These are phyloP conservation scores for Cephus pygmeus DNA, from an alignment of 2,888 invertebrate species.

Conservation along the genomic window DNA sequence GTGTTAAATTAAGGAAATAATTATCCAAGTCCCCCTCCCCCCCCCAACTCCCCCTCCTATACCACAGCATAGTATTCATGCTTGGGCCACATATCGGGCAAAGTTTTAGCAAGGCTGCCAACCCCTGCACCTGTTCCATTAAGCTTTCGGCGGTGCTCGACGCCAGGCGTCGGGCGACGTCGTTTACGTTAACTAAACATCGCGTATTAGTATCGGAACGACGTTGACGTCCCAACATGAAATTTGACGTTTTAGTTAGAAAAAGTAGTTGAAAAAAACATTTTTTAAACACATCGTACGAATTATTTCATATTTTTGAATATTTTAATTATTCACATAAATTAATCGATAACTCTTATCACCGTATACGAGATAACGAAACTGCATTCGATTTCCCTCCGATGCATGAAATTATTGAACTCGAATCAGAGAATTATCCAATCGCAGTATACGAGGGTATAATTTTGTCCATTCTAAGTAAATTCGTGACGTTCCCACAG, in stretches of 20 bases:
- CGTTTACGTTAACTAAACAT: neutral
- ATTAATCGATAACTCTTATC: neutral
- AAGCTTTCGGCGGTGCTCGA: neutral
- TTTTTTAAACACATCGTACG: too few species aligned
- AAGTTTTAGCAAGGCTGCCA: neutral
- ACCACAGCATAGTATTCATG: neutral
- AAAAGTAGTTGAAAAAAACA: too few species aligned
- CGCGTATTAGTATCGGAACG: neutral
- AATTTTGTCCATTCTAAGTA: neutral
- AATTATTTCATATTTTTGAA: too few species aligned
- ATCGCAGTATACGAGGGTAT: neutral
- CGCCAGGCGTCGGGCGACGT: neutral
- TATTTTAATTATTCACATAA: too few species aligned
- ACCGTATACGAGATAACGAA: neutral
- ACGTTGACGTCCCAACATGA: neutral
- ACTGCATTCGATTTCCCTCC: neutral
- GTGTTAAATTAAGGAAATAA: neutral
- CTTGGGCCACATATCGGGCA: neutral
- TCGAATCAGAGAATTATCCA: neutral
- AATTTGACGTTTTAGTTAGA: neutral
- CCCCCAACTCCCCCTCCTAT: neutral
- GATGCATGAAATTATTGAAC: neutral
- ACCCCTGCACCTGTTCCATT: neutral
- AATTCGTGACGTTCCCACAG: neutral
- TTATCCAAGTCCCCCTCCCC: neutral